These are phyloP conservation scores for Crypturellus tataupa DNA, from an alignment of 2,797 vertebrate species.

Conservation along the genomic window DNA sequence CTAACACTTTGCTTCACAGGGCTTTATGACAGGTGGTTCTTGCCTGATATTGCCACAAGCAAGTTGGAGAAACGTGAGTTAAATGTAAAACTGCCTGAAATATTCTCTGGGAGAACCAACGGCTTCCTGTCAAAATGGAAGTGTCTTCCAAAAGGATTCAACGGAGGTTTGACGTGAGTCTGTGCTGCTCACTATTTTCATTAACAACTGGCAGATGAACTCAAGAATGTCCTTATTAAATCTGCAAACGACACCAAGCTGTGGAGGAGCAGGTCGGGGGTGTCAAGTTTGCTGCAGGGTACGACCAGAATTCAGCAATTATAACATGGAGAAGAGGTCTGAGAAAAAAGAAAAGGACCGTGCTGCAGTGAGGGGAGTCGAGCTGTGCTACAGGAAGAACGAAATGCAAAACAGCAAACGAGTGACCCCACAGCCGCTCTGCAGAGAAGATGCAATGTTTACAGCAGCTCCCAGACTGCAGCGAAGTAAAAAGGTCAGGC, in stretches of 20 bases:
- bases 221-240: constrained; percentile 47
- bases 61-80: constrained; percentile 3
- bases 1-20: neutral
- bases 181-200: neutral
- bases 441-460: neutral
- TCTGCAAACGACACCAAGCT: constrained; percentile 24
- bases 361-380: neutral
- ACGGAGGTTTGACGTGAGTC: neutral
- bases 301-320: neutral
- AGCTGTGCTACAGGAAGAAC: neutral
- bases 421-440: neutral
- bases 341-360: neutral
- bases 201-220: constrained; percentile 49
- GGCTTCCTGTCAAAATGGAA: constrained; percentile 63
- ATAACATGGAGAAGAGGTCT: neutral
- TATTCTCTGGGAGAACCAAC: constrained; percentile 48
- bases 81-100: constrained; percentile 52
- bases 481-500: neutral
- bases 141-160: constrained; percentile 20
- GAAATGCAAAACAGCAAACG: neutral
- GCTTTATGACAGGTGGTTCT: constrained; percentile 15
- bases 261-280: neutral
- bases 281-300: neutral
- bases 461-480: neutral
- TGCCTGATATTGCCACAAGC: neutral